Evolutionary conservation across 2,113 vertebrate species (phyloP).

Genomic region (Falco punctatus): DNA sequence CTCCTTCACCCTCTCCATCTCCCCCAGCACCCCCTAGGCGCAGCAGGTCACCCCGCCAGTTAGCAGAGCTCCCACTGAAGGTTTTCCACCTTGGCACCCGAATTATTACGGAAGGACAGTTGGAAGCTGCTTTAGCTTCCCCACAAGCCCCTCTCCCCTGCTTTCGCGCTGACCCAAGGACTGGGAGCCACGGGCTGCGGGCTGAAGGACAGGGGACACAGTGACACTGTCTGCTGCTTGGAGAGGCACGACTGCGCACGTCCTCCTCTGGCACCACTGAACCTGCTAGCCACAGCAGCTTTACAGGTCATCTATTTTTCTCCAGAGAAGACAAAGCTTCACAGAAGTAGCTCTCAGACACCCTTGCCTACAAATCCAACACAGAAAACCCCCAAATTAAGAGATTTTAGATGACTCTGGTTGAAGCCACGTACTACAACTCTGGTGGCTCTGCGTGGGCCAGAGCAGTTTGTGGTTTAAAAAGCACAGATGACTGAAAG

Average conservation of each 20-base stretch:
- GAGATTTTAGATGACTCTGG: not conserved
- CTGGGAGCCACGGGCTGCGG: rapidly evolving
- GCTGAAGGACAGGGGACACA: not conserved
- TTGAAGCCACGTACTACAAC: not conserved
- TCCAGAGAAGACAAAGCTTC: not conserved
- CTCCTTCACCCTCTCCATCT: not conserved
- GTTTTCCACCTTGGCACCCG: rapidly evolving
- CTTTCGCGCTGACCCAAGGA: not conserved
- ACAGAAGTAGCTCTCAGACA: not conserved
- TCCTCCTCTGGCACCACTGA: not conserved
- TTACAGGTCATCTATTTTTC: not conserved
- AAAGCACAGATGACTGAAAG: not conserved
- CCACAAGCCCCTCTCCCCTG: rapidly evolving
- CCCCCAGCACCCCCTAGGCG: not conserved
- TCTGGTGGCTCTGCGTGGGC: rapidly evolving
- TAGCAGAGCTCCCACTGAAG: not conserved
- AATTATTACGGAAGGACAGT: not conserved
- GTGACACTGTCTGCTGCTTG: not conserved
- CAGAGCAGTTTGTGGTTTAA: not conserved
- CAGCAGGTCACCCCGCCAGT: not conserved
- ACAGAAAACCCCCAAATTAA: not conserved
- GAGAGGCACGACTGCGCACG: not conserved
- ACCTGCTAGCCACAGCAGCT: not conserved
- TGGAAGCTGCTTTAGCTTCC: not conserved
- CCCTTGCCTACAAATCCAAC: not conserved